phyloP scores from a whole-genome alignment of 2,113 vertebrate species.

The Penelope pileata region DNA sequence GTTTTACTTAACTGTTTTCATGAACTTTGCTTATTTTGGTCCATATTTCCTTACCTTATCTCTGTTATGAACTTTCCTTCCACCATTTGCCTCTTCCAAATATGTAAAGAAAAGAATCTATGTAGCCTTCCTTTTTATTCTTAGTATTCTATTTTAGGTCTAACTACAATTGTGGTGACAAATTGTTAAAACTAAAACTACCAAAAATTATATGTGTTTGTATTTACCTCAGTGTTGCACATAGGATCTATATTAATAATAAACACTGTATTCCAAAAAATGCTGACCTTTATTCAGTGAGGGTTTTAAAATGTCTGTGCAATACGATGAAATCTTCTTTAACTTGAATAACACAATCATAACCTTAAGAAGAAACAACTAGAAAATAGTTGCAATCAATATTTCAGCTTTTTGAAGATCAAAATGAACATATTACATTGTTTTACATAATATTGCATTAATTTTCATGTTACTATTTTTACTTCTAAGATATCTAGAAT shows the following conservation, averaged over 20 bases:
- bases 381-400: not conserved
- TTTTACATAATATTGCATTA: not conserved
- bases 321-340: not conserved
- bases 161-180: not conserved
- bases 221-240: not conserved
- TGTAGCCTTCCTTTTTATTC: not conserved
- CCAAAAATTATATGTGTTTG: not conserved
- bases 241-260: not conserved
- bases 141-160: not conserved
- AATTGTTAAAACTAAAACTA: not conserved
- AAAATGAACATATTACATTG: not conserved
- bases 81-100: not conserved
- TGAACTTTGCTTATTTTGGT: constrained; percentile 47
- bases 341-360: not conserved
- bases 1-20: constrained; percentile 64
- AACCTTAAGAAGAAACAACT: not conserved
- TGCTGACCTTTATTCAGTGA: not conserved
- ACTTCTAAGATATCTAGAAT: not conserved
- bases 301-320: not conserved
- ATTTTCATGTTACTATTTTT: not conserved
- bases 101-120: not conserved
- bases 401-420: not conserved
- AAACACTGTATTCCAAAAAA: not conserved
- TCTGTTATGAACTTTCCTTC: not conserved
- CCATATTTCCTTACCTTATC: constrained; percentile 46